Conservation (phyloP, 2,113 vertebrate species). For the Poeciliopsis prolifica region DNA sequence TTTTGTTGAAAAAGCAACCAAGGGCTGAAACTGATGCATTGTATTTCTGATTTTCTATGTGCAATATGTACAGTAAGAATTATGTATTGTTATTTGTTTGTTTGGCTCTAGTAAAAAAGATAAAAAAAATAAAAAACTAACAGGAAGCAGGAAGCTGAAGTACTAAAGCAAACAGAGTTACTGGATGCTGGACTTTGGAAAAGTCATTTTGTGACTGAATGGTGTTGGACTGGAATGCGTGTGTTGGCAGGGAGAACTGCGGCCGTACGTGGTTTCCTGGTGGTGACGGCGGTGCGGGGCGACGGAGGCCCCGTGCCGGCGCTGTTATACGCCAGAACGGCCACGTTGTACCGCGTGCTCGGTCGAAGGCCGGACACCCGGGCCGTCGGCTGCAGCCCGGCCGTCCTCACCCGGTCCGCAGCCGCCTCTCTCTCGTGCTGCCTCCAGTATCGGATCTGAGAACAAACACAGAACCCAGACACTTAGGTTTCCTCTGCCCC, state of each 20-base stretch:
- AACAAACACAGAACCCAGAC: neutral
- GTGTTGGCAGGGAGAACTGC: neutral
- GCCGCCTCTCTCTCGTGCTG: slow-evolving; percentile 92
- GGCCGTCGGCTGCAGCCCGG: slow-evolving; percentile 85
- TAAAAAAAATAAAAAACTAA: too few species aligned
- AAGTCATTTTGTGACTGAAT: too few species aligned
- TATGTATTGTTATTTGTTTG: too few species aligned
- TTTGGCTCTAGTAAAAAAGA: too few species aligned
- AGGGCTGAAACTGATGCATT: too few species aligned
- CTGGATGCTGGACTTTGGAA: too few species aligned
- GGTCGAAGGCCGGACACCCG: slow-evolving; percentile 86
- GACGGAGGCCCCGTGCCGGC: slow-evolving; percentile 93
- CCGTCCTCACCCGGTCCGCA: slow-evolving; percentile 91
- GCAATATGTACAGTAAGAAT: too few species aligned
- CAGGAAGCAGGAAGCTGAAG: too few species aligned
- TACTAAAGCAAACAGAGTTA: too few species aligned
- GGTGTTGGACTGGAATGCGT: neutral
- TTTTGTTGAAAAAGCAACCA: too few species aligned
- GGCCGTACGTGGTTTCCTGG: slow-evolving; percentile 89
- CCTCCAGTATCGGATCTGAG: slow-evolving; percentile 96
- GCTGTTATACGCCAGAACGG: slow-evolving; percentile 93
- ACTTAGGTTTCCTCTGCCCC: neutral
- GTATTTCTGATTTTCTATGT: too few species aligned
- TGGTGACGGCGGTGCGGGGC: slow-evolving; percentile 83
- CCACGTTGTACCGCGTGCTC: slow-evolving; percentile 91